These are phyloP conservation scores for Tiliacea aurago DNA, from an alignment of 2,888 invertebrate genomes.

Conservation along the genomic window DNA sequence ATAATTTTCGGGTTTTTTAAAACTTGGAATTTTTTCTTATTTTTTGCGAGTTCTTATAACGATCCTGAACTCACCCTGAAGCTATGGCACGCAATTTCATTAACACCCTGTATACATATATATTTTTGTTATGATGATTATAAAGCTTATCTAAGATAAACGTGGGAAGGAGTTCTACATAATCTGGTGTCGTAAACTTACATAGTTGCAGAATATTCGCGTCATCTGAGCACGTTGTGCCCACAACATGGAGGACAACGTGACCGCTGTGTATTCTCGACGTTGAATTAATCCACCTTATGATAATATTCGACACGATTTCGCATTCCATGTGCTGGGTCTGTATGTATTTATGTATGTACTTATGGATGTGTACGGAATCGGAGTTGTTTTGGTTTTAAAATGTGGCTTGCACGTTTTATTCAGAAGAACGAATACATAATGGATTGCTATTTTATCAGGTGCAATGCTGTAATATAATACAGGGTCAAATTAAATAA, in stretches of 20 bases:
- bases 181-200: conserved; percentile 26
- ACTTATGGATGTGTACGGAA: background rate
- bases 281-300: conserved; percentile 13
- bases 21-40: no score
- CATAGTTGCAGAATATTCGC: conserved; percentile 45
- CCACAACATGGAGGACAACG: conserved; percentile 52
- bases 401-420: conserved; percentile 23
- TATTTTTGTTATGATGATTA: background rate
- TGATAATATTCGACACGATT: conserved; percentile 37
- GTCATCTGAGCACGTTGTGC: conserved; percentile 50
- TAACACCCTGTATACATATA: no score
- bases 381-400: conserved; percentile 20
- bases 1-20: no score
- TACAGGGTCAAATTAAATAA: no score
- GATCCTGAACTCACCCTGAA: no score
- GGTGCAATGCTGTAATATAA: no score
- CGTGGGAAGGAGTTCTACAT: conserved; percentile 20
- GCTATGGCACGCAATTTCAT: no score
- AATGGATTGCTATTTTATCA: background rate
- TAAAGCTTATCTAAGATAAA: conserved; percentile 31
- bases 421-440: background rate
- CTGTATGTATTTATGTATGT: background rate
- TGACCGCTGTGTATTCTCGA: conserved; percentile 37
- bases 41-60: no score
- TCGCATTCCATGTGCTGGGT: conserved; percentile 21